Percentiles rank a stretch among this genome's conserved stretches.
These are phyloP conservation scores for Heliconius sara DNA, from an alignment of 2,888 invertebrate genomes.

Conservation along the genomic window DNA sequence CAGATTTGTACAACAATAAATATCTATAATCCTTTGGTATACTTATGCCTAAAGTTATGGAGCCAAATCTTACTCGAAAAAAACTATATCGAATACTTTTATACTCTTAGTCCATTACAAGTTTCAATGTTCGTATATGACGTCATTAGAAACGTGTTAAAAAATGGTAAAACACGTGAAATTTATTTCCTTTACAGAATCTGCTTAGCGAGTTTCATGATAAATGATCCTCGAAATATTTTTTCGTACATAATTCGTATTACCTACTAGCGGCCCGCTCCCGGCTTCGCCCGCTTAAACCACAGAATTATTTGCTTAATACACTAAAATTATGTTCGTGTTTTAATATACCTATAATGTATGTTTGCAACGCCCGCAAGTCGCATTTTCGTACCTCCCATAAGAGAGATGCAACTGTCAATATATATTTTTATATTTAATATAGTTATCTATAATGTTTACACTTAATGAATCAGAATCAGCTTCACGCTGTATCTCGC, in stretches of 20 bases:
- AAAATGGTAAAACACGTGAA: conserved; percentile 5
- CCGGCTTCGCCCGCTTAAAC: too few relatives aligned
- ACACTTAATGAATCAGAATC: too few relatives aligned
- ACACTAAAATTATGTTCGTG: too few relatives aligned
- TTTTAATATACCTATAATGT: too few relatives aligned
- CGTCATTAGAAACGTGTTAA: background rate
- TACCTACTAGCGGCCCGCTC: too few relatives aligned
- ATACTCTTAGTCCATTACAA: background rate
- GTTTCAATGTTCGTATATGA: background rate
- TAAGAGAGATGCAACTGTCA: too few relatives aligned
- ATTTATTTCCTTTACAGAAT: background rate
- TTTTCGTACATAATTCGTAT: background rate
- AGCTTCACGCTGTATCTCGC: too few relatives aligned
- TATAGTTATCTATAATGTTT: too few relatives aligned
- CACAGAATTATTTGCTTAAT: too few relatives aligned
- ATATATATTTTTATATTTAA: too few relatives aligned
- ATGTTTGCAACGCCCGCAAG: too few relatives aligned
- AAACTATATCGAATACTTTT: background rate
- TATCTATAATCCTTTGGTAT: background rate
- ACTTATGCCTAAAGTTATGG: background rate
- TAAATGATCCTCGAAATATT: background rate
- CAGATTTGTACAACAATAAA: background rate
- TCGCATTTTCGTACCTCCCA: too few relatives aligned
- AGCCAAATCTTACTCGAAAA: background rate
- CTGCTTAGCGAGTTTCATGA: background rate